Base-by-base conservation (phyloP, 2,113 vertebrate genomes). In the Scopus umbretta region DNA sequence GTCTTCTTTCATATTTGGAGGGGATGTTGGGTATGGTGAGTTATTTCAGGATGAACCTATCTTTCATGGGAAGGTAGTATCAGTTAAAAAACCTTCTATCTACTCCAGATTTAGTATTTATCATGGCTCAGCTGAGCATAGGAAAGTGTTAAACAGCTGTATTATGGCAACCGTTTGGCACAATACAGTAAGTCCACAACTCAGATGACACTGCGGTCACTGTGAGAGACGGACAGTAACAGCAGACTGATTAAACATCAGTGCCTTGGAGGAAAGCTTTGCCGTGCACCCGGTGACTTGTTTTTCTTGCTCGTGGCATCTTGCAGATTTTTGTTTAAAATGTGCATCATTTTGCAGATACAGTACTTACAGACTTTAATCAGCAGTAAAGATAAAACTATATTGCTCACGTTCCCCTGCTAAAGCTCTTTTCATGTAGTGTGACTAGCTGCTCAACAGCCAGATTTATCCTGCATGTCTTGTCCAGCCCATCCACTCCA, bases 261-360 rank as follows among this genome's bases (percentile, higher is more conserved):
- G 0, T n/a, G 79, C 63, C 78, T 70, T 18, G 11, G 34, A 92
- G 68, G n/a, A 79, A 90, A 94, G 80, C 75, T 86, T 55, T 83
- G 78, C 71, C 58, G 92, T 76, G 87, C 59, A 73, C 65, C 30
- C 61, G 15, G 20, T 56, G 73, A 68, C 38, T 86, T 73, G 53
- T 90, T 94, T 91, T 75, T 55, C 91, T 96, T 86, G 67, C 82
- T 80, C 55, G 40, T 91, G 86, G 92, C 75, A 55, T 3, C 76
- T 52, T 49, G 80, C 55, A 43, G 63, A 29, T 90, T 79, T 93
- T 94, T 87, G 61, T 88, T 95, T 92, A 65, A 94, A 82, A 94
- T 59, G 85, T 93, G 72, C 62, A 84, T 96, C 73, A 94, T 88
- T 92, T 36, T 90, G 92, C 75, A 68, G 86, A 86, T 78, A 36